Evolutionary conservation across 2,797 vertebrate species (phyloP).

Genomic region (Falco novaeseelandiae): DNA sequence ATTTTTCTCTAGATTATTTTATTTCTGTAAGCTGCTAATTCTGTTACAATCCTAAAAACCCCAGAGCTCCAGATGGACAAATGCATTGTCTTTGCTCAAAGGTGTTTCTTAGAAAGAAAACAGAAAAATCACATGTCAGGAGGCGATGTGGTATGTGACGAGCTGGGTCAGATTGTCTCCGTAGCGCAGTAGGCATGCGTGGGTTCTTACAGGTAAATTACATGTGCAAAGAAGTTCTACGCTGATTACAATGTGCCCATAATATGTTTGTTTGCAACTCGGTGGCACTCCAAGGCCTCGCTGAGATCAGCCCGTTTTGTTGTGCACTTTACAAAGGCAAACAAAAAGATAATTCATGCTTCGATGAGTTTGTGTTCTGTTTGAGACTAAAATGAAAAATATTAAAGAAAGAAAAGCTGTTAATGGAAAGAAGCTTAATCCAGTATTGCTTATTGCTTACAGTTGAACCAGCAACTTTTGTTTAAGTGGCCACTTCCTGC

Average conservation of each 20-base stretch:
- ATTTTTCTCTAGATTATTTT: neutral
- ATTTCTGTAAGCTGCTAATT: neutral
- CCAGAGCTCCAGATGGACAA: neutral
- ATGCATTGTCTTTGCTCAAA: neutral
- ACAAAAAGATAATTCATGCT: neutral
- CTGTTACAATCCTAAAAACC: neutral
- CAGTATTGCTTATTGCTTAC: neutral
- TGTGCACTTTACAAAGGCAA: neutral
- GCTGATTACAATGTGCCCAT: fast-evolving
- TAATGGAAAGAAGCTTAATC: neutral
- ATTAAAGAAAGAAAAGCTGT: neutral
- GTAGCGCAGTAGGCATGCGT: fast-evolving
- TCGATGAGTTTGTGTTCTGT: neutral
- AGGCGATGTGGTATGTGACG: neutral
- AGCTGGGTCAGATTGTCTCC: neutral
- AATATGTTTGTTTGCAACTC: neutral
- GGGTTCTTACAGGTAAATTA: fast-evolving
- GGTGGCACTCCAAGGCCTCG: fast-evolving
- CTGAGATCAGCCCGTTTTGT: neutral
- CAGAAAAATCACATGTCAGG: neutral
- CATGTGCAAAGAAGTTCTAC: fast-evolving
- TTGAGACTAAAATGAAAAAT: neutral
- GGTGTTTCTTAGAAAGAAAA: neutral
- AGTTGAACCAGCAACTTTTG: neutral
- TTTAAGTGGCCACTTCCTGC: neutral